These are phyloP conservation scores for Chelonus formosanus DNA, from an alignment of 2,888 invertebrate genomes.

Conservation along the genomic window DNA sequence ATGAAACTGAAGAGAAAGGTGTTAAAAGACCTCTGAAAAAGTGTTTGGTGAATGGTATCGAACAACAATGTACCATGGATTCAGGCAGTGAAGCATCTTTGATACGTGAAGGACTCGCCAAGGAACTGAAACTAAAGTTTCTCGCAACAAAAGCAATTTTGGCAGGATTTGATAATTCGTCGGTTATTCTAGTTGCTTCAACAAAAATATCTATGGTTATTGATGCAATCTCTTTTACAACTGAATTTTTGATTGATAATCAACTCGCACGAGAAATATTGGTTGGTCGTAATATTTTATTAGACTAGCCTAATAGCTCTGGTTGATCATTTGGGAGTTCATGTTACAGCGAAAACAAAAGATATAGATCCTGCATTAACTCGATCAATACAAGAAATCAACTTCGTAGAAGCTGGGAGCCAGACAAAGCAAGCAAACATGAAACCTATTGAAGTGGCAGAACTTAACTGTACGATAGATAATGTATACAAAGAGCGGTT, in stretches of 20 bases:
- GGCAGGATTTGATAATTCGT: conserved; percentile 36
- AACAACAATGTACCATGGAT: conserved; percentile 37
- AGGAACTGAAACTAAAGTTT: conserved; percentile 25
- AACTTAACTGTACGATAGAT: too few relatives aligned
- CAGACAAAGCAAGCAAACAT: too few relatives aligned
- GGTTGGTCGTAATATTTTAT: conserved; percentile 40
- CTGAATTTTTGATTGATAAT: conserved; percentile 37
- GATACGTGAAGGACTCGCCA: conserved; percentile 37
- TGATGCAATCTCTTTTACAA: conserved; percentile 35
- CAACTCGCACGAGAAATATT: conserved; percentile 35
- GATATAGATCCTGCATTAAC: too few relatives aligned
- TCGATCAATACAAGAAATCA: too few relatives aligned
- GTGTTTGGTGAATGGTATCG: conserved; percentile 26
- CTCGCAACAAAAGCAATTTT: conserved; percentile 30
- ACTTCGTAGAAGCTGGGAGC: too few relatives aligned
- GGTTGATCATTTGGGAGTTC: too few relatives aligned
- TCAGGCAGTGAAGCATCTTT: conserved; percentile 42
- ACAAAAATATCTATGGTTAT: conserved; percentile 32
- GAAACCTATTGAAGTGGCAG: too few relatives aligned
- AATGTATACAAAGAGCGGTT: too few relatives aligned
- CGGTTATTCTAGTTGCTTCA: conserved; percentile 31
- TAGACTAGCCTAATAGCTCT: too few relatives aligned
- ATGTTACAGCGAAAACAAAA: too few relatives aligned
- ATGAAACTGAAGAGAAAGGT: background rate
- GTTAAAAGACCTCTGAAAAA: conserved; percentile 35